These are phyloP conservation scores for Nyctereutes procyonoides DNA, from an alignment of 2,113 vertebrate genomes.

Conservation along the genomic window DNA sequence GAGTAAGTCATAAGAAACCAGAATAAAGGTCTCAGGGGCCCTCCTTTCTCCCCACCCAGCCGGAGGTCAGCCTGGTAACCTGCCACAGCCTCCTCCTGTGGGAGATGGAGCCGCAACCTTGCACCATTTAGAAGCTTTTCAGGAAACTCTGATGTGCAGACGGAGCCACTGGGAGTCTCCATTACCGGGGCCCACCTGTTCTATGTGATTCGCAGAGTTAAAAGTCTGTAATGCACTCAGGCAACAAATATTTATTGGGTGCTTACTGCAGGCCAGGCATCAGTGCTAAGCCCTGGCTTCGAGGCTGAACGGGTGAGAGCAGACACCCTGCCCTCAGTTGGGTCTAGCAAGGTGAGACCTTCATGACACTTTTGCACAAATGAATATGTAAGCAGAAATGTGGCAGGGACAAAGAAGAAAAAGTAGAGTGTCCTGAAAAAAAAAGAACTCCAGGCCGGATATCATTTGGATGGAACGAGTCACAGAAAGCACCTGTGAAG, in stretches of 20 bases:
- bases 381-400: background rate
- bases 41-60: background rate
- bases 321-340: background rate
- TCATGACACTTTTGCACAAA: background rate
- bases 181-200: background rate
- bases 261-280: background rate
- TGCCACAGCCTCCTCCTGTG: background rate
- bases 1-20: background rate
- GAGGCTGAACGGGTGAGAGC: background rate
- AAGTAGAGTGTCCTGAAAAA: background rate
- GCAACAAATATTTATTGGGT: background rate
- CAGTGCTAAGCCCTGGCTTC: background rate
- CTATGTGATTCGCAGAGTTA: background rate
- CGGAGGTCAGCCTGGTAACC: too few relatives aligned
- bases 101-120: background rate
- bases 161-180: background rate
- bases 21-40: background rate
- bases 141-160: slow-evolving; percentile 19
- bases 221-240: background rate
- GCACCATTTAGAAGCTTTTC: background rate
- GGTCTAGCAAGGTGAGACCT: background rate
- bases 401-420: background rate
- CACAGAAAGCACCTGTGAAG: slow-evolving; percentile 27
- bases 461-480: background rate
- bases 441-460: background rate